Percentiles rank a stretch among this genome's conserved stretches.
Conservation (phyloP, 2,113 vertebrate species). For the Mustela nigripes region DNA sequence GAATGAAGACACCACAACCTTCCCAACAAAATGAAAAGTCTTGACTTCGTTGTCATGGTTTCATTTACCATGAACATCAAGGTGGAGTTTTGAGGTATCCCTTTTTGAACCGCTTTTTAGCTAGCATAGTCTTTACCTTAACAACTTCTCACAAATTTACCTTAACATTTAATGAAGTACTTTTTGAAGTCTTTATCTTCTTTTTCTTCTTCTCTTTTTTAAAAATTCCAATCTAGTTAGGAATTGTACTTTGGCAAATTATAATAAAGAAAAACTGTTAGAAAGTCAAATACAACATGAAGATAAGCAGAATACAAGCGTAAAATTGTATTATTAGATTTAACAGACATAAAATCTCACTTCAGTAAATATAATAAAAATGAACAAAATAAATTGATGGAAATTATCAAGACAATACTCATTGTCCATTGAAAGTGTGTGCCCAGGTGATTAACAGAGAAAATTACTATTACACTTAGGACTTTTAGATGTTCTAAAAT, state of each 20-base stretch:
- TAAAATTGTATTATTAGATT: not conserved
- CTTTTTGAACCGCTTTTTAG: not conserved
- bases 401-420: not conserved
- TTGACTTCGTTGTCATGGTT: not conserved
- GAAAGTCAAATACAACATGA: not conserved
- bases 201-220: not conserved
- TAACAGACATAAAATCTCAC: not conserved
- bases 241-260: not conserved
- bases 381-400: not conserved
- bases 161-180: not conserved
- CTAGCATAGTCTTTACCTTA: not conserved
- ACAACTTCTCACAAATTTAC: not conserved
- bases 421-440: not conserved
- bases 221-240: not conserved
- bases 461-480: not conserved
- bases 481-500: slow-evolving; percentile 10
- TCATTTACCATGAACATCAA: not conserved
- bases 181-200: not conserved
- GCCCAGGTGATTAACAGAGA: not conserved
- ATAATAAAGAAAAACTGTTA: not conserved
- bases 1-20: not conserved
- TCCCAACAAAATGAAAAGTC: not conserved
- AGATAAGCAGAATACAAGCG: not conserved
- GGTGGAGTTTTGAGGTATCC: not conserved
- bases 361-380: not conserved